phyloP scores from a whole-genome alignment of 2,797 vertebrate species.

The Amblyopsis hoosieri region DNA sequence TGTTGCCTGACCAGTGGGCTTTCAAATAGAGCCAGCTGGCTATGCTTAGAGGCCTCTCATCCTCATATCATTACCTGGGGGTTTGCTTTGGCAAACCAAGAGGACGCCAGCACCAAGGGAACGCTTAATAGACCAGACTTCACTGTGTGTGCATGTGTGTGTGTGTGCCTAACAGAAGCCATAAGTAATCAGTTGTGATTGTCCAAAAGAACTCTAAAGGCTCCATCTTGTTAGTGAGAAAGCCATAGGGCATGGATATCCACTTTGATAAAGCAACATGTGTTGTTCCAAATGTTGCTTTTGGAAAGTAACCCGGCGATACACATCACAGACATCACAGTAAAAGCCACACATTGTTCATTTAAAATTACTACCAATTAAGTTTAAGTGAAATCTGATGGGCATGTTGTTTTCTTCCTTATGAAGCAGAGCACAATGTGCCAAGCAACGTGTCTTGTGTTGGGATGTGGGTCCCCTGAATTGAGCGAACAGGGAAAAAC shows the following conservation, averaged over 20 bases:
- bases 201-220: constrained; percentile 1
- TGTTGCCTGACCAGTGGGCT: constrained; percentile 45
- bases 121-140: constrained; percentile 10
- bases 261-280: constrained; percentile 8
- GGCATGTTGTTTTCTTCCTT: constrained; percentile 7
- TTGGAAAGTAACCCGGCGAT: constrained; percentile 19
- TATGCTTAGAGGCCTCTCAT: constrained; percentile 35
- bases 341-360: constrained; percentile 17
- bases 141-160: constrained; percentile 8
- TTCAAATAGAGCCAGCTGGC: constrained; percentile 58
- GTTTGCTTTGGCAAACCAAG: constrained; percentile 41
- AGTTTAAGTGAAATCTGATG: constrained; percentile 21
- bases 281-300: constrained; percentile 28
- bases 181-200: constrained; percentile 19
- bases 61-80: constrained; percentile 29
- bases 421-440: constrained; percentile 25
- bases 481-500: constrained; percentile 24
- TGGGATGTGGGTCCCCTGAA: constrained; percentile 13
- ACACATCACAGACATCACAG: constrained; percentile 16
- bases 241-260: constrained; percentile 12
- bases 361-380: constrained; percentile 17
- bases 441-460: constrained; percentile 13
- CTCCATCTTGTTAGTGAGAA: background rate
- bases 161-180: background rate
- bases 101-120: constrained; percentile 32